phyloP scores from a whole-genome alignment of 2,888 invertebrate species.

The Meloe dianella region DNA sequence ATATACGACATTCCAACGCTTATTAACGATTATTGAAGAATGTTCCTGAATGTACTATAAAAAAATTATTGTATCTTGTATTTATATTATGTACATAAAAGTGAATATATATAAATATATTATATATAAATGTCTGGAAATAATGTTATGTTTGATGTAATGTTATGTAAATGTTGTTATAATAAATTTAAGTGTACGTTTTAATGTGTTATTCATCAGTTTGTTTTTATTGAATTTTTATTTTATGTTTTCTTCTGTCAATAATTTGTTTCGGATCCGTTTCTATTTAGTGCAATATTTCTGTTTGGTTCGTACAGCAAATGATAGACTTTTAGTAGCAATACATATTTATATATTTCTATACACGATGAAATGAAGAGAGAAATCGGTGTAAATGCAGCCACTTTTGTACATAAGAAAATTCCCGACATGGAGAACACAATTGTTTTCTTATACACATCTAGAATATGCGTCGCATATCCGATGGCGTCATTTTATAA shows the following conservation, averaged over 20 bases:
- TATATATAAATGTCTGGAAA: constrained; percentile 40
- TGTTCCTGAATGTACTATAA: constrained; percentile 53
- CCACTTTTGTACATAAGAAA: constrained; percentile 32
- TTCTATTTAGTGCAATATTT: constrained; percentile 9
- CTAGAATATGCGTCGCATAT: constrained; percentile 30
- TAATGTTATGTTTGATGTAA: constrained; percentile 46
- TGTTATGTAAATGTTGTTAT: constrained; percentile 43
- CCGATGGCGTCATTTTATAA: constrained; percentile 26
- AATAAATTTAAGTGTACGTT: constrained; percentile 38
- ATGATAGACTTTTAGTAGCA: no score
- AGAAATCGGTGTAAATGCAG: constrained; percentile 31
- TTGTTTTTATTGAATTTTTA: constrained; percentile 24
- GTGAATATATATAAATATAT: constrained; percentile 28
- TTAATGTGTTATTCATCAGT: constrained; percentile 28
- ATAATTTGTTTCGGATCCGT: constrained; percentile 20
- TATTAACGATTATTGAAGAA: constrained; percentile 52
- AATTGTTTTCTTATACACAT: constrained; percentile 6
- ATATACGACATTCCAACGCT: constrained; percentile 52
- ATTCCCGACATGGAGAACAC: no score
- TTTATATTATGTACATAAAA: constrained; percentile 45
- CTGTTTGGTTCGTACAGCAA: no score
- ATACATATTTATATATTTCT: no score
- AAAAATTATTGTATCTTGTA: constrained; percentile 43
- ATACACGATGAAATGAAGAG: no score
- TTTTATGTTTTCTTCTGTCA: constrained; percentile 7